Conservation (phyloP, 2,888 invertebrate genomes). For the Zhuqinia jingwanae region DNA sequence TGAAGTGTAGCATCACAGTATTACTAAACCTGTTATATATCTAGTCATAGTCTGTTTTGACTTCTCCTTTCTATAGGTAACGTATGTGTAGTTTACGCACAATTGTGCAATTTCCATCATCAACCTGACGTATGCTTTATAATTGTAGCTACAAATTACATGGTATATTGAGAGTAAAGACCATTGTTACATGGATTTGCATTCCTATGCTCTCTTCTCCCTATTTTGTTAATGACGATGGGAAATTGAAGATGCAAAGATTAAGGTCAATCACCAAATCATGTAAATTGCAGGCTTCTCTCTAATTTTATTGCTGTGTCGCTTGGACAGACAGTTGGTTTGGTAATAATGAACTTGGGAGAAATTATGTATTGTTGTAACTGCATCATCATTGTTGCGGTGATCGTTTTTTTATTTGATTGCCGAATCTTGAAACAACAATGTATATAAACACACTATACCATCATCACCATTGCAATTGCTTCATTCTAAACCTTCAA, state of each 20-base stretch:
- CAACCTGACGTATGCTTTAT: background rate
- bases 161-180: too few species aligned
- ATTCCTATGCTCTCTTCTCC: background rate
- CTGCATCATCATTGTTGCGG: conserved; percentile 2
- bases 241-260: conserved; percentile 33
- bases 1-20: too few species aligned
- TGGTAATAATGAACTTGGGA: conserved; percentile 24
- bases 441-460: background rate
- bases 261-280: conserved; percentile 42
- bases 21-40: too few species aligned
- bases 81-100: too few species aligned
- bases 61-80: too few species aligned
- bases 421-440: background rate
- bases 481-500: too few species aligned
- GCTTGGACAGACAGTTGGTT: background rate
- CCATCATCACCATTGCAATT: background rate
- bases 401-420: background rate
- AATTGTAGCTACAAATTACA: background rate
- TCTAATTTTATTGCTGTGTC: background rate
- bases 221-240: conserved; percentile 13
- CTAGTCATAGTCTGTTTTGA: too few species aligned
- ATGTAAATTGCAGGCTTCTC: conserved; percentile 9
- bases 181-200: too few species aligned
- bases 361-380: conserved; percentile 15
- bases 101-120: background rate